Base-by-base conservation (phyloP, 2,113 vertebrate species). In the Upupa epops region DNA sequence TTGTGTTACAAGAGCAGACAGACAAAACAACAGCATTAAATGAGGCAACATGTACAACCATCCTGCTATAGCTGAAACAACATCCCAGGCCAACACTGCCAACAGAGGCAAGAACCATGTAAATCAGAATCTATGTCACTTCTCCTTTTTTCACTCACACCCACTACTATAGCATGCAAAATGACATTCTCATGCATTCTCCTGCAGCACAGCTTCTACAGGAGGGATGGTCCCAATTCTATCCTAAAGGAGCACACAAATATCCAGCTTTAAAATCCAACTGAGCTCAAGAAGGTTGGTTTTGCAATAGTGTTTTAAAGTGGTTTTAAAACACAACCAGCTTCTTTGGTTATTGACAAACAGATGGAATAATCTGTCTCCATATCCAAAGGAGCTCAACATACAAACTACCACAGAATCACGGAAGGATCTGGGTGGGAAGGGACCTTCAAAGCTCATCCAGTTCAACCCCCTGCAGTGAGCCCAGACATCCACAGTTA, bases 21-120 rank as follows among this genome's bases (percentile, higher is more conserved):
- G 92, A 96, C 92, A 97, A 97, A 96, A 98, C 75, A 97, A 96
- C 59, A 95, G 77, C 86, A 95, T 54, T 90, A 89, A 76, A 76
- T 98, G 97, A 98, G 6, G 40, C 75, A 71, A 79, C 28, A 55
- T 2, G n/a, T 7, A 34, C 51, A 66, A 83, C 32, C 55, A 58
- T 24, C 36, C 74, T 74, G 54, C 46, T 29, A 17, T 22, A 3
- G 45, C 75, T 77, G 56, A 60, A 93, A 37, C 16, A 25, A 16
- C 34, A 29, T 5, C 16, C 5, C 34, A 61, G 54, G 51, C 58
- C 74, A 52, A 24, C 54, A 40, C 75, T 76, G 34, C 6, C 64
- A 76, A 59, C 24, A 68, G 40, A 29, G 31, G 29, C 11, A 65
- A 45, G 28, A 81, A 56, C 29, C 22, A 16, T 8, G 17, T 42